Evolutionary conservation across 2,888 invertebrate genomes (phyloP).

Genomic region (Apantesis nais): DNA sequence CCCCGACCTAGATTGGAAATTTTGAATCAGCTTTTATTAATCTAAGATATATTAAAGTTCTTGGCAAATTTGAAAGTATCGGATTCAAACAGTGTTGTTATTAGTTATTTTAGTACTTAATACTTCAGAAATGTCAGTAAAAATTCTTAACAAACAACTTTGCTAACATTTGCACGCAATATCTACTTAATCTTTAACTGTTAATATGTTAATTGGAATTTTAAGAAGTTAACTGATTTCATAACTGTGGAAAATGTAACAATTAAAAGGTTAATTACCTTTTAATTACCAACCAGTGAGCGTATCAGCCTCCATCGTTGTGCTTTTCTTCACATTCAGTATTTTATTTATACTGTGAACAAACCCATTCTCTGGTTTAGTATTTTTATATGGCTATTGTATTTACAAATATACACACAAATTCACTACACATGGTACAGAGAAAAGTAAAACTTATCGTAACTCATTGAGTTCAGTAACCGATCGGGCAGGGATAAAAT

Average conservation of each 20-base stretch:
- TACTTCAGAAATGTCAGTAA: background rate
- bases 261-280: background rate
- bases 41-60: conserved; percentile 25
- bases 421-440: background rate
- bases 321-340: background rate
- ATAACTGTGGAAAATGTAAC: background rate
- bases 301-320: background rate
- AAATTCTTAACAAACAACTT: background rate
- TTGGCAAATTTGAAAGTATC: conserved; percentile 24
- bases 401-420: too few species aligned
- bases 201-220: conserved; percentile 2
- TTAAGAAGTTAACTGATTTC: background rate
- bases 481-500: too few species aligned
- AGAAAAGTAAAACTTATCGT: background rate
- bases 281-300: background rate
- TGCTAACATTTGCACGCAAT: conserved; percentile 13
- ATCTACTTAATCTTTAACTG: background rate
- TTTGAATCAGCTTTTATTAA: conserved; percentile 24
- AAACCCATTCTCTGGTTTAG: background rate
- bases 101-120: conserved; percentile 22
- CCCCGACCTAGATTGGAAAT: conserved; percentile 28
- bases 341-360: background rate
- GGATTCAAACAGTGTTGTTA: conserved; percentile 14
- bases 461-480: too few species aligned
- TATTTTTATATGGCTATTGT: background rate